phyloP scores from a whole-genome alignment of 2,888 invertebrate genomes.

The Steinernema scapterisci region DNA sequence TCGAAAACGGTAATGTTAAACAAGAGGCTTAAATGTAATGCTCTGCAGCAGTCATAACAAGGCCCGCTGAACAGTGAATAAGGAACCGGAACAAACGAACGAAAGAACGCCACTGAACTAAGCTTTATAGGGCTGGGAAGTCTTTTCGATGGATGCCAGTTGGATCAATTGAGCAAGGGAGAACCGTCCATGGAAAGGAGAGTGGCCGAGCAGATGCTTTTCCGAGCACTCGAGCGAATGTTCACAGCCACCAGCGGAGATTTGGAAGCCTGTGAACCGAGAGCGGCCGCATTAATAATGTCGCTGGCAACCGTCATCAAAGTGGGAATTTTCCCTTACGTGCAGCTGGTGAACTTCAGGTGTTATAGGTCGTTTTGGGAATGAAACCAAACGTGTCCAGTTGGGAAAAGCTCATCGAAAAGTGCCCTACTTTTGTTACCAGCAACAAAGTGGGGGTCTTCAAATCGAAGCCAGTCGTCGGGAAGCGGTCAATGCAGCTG shows the following conservation, averaged over 20 bases:
- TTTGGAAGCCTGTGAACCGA: conserved; percentile 75
- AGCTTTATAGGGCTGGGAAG: conserved; percentile 77
- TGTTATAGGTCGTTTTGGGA: conserved; percentile 53
- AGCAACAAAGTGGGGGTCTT: conserved; percentile 73
- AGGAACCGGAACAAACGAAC: neutral
- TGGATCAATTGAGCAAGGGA: conserved; percentile 78
- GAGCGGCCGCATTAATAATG: conserved; percentile 77
- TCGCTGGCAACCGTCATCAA: conserved; percentile 82
- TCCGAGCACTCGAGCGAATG: conserved; percentile 52
- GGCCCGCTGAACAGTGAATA: no score
- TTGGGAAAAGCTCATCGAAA: conserved; percentile 73
- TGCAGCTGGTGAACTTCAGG: neutral
- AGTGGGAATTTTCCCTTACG: conserved; percentile 73
- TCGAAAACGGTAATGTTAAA: conserved; percentile 3
- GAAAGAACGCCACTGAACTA: neutral
- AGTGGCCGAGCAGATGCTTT: conserved; percentile 62
- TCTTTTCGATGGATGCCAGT: conserved; percentile 80
- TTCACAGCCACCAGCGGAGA: conserved; percentile 68
- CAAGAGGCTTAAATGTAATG: neutral
- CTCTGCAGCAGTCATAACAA: no score
- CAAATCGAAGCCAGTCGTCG: conserved; percentile 43
- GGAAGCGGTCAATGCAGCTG: conserved; percentile 50
- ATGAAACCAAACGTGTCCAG: conserved; percentile 57
- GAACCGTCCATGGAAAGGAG: conserved; percentile 80
- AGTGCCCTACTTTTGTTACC: conserved; percentile 82